Conservation (phyloP, 2,888 invertebrate species). For the Stenotaenia linearis region DNA sequence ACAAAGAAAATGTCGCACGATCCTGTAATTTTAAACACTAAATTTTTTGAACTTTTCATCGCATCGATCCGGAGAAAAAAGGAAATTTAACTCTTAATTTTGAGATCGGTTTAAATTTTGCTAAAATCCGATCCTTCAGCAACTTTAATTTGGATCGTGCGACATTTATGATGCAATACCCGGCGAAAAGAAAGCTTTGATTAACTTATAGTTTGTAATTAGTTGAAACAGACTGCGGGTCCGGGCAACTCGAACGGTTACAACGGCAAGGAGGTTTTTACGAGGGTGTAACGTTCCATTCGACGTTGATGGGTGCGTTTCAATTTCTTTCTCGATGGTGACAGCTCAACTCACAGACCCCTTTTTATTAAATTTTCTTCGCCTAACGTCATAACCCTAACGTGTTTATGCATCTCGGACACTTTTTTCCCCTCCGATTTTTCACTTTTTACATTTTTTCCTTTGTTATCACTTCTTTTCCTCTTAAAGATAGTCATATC, state of each 20-base stretch:
- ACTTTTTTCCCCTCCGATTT: background rate
- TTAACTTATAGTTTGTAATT: background rate
- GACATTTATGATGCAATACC: too few relatives aligned
- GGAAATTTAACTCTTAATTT: too few relatives aligned
- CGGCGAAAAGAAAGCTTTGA: background rate
- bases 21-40: too few relatives aligned
- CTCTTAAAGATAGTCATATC: background rate
- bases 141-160: too few relatives aligned
- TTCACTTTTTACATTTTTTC: background rate
- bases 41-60: too few relatives aligned
- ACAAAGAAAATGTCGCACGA: too few relatives aligned
- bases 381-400: background rate
- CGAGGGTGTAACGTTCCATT: background rate
- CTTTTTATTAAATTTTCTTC: conserved; percentile 2
- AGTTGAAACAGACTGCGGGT: background rate
- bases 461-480: background rate
- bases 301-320: background rate
- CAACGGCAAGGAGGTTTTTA: background rate
- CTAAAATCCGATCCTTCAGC: too few relatives aligned
- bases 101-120: too few relatives aligned
- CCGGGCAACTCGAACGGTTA: too few relatives aligned
- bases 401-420: background rate
- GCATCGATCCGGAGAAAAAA: too few relatives aligned
- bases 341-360: conserved; percentile 3
- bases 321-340: background rate